Percentiles rank a stretch among this genome's conserved stretches.
Conservation (phyloP, 1,140 invertebrate genomes). For the Drosophila lacteicornis region DNA sequence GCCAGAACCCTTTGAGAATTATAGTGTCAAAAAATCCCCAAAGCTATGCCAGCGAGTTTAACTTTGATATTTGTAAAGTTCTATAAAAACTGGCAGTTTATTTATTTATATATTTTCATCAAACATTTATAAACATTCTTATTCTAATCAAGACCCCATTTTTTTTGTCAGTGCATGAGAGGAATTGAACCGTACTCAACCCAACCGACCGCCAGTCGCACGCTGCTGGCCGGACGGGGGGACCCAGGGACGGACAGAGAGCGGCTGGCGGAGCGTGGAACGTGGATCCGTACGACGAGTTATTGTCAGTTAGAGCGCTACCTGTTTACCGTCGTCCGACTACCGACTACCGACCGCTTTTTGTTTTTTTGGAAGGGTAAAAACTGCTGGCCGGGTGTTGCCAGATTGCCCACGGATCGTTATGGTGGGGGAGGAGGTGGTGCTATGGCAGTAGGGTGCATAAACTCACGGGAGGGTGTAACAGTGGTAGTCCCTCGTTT, state of each 20-base stretch:
- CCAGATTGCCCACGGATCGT: slow-evolving; percentile 39
- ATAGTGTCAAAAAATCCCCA: too few species aligned
- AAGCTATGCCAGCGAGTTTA: too few species aligned
- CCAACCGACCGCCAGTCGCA: slow-evolving; percentile 75
- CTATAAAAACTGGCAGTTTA: too few species aligned
- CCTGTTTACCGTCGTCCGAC: slow-evolving; percentile 80
- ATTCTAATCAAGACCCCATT: not conserved
- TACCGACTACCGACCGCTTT: slow-evolving; percentile 61
- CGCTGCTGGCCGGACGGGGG: slow-evolving; percentile 50
- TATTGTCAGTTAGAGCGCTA: slow-evolving; percentile 84
- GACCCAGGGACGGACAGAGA: slow-evolving; percentile 51
- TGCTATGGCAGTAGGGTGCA: slow-evolving; percentile 15
- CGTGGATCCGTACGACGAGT: slow-evolving; percentile 78
- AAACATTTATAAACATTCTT: not conserved
- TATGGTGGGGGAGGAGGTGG: not conserved
- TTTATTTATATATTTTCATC: not conserved
- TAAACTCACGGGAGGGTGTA: slow-evolving; percentile 34
- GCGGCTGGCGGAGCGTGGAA: slow-evolving; percentile 70
- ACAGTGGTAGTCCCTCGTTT: slow-evolving; percentile 49
- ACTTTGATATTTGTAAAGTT: not conserved
- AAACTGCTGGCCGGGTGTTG: slow-evolving; percentile 39
- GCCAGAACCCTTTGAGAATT: not conserved
- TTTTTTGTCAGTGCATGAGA: slow-evolving; percentile 22
- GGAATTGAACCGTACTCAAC: slow-evolving; percentile 41
- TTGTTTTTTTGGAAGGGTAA: slow-evolving; percentile 35